Percentiles rank a stretch among this genome's conserved stretches.
phyloP scores from a whole-genome alignment of 2,797 vertebrate species.

The Poecilia picta region DNA sequence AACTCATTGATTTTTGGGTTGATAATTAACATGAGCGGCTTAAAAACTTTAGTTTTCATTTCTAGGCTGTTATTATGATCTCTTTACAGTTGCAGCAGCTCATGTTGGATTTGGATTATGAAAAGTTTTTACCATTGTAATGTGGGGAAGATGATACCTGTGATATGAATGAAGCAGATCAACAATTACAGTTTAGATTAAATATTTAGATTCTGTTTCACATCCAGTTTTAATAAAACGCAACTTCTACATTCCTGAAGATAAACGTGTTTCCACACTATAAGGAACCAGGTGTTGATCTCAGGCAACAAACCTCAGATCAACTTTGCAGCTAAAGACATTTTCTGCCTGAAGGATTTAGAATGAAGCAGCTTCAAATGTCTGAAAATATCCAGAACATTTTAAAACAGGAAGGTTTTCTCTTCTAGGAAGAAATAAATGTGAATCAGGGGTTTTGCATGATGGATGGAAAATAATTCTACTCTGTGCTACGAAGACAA shows the following conservation, averaged over 20 bases:
- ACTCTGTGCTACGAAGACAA: background rate
- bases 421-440: background rate
- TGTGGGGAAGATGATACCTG: background rate
- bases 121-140: background rate
- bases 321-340: background rate
- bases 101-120: background rate
- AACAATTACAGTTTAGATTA: background rate
- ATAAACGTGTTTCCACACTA: background rate
- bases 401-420: background rate
- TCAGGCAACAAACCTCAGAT: background rate
- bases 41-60: conserved; percentile 77
- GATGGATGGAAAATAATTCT: background rate
- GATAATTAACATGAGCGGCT: conserved; percentile 86
- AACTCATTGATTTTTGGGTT: conserved; percentile 82
- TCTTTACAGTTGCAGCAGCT: background rate
- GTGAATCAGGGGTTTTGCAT: background rate
- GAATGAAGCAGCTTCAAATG: background rate
- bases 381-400: background rate
- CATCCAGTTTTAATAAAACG: background rate
- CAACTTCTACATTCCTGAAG: background rate
- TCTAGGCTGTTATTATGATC: background rate
- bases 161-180: background rate
- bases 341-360: background rate
- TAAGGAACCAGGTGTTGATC: background rate
- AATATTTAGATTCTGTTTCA: background rate